Base-by-base conservation (phyloP, 2,797 vertebrate species). In the Falco naumanni region DNA sequence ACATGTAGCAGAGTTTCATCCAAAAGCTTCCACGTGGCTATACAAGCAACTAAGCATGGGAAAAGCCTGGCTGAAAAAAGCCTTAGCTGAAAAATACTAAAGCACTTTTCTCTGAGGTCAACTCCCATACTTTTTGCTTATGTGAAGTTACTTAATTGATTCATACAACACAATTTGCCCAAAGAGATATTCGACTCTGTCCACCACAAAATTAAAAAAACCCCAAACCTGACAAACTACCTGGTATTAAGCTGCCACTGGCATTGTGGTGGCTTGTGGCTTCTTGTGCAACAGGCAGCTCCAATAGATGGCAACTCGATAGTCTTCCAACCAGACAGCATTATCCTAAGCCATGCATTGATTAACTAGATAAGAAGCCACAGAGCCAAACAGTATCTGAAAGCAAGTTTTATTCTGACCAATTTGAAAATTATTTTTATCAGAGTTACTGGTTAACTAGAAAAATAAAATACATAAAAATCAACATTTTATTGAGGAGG, bases 371-470 rank as follows among this genome's bases (percentile, higher is more conserved):
- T 79, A 93, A 95, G 91, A 93, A 96, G 89, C 89, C 86, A 93
- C 70, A 87, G 70, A 96, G 81, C 63, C 91, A 94, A 93, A 60
- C 25, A 12, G 65, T 57, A 93, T 56, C 87, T 79, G 77, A 91
- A 95, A 95, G 60, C 16, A 76, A 90, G 39, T 72, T 96, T 95
- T 94, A 95, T 95, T 95, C 81, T 80, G 60, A 82, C 21, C 88
- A 63, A 53, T 33, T 76, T 14, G 63, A 72, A 91, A 86, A 59
- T 50, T 37, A 41, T 48, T 89, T 56, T 78, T 41, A 92, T 70
- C 37, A 47, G 31, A 18, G 8, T 50, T 77, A 60, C 11, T 41
- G 54, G 54, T 65, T 60, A 89, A 63, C n/a, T 68, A 41, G 2
- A 31, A 70, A 75, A 43, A 75, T 50, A 53, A 12, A 29, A 8